Base-by-base conservation (phyloP, 2,797 vertebrate species). In the Pelobates cultripes region DNA sequence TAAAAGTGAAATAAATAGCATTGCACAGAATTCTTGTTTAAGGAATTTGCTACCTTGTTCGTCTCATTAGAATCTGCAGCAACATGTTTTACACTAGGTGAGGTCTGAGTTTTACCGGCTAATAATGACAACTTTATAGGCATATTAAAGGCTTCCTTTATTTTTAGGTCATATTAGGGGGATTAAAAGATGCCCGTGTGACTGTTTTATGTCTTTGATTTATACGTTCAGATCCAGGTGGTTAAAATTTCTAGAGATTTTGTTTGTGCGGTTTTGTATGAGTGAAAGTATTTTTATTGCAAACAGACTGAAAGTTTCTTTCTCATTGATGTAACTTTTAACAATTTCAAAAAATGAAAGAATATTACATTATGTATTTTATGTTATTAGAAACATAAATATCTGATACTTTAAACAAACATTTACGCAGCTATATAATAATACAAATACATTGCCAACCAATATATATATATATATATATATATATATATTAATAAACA, bases 131-230 rank as follows among this genome's bases (percentile, higher is more conserved):
- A 42, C 17, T 84, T 84, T 84, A 84, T 76, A 63, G 77, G 57
- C 73, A 61, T 76, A 79, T 79, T 84, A 75, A 84, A 79, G 64
- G 82, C 82, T 84, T 79, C 82, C 82, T 84, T 79, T 79, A 84
- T 84, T 84, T 82, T 84, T 75, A 55, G 72, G 77, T 84, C 77
- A 84, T 75, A 84, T 84, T 84, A 84, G 57, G 5, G 77, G 82
- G 82, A 79, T 84, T 79, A 84, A 72, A 84, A 84, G 82, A 84
- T 84, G 82, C 67, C 82, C 77, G 73, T 17, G 55, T 79, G 82
- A 84, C 77, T 75, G 77, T 76, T 79, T 84, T 79, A 84, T 76
- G 73, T 75, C 77, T 51, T 44, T 66, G 82, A 84, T 84, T 84
- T 84, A 84, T 76, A 79, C 2, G 60, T 28, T 70, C 43, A 74